Base-by-base conservation (phyloP, 1,140 invertebrate species). In the Drosophila eugracilis region DNA sequence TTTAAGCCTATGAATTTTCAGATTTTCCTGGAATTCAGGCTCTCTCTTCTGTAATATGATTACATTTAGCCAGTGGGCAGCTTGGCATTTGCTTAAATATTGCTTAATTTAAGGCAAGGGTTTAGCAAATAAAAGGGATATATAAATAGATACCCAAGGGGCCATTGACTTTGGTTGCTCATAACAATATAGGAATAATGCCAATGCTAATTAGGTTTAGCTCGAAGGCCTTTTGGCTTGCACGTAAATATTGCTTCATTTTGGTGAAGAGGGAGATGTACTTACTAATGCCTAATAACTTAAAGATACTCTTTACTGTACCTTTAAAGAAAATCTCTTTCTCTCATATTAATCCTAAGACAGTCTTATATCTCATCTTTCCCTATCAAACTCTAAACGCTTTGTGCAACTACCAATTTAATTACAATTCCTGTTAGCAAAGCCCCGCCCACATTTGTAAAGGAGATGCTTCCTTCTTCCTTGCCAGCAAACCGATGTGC, bases 1-100 rank as follows among this genome's bases (percentile, higher is more conserved):
- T 81, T 81, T 37, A 80, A 80, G 54, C 65, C 50, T 48, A 50
- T 30, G 34, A 36, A 4, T 66, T 66, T 17, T 15, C 37, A 19
- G 34, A 55, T 55, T 58, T 54, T 22, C 19, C 24, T 12, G 48
- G 17, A 21, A 10, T 32, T 15, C 59, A 3, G 26, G 12, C n/a
- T n/a, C n/a, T 49, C 22, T 26, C n/a, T 14, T 14, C 5, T 14
- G 19, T 17, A 19, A n/a, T 19, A 37, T 60, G 69, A 72, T 60
- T 72, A 49, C 37, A 45, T 39, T 26, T 60, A 17, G 54, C 69
- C 67, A 47, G 1, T 26, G 69, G 69, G 32, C 67, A 66, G 66
- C 22, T 32, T 7, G 26, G 26, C n/a, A 49, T 49, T 24, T 24
- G 54, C 15, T 48, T 24, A 52, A 67, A 59, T 34, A 52, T 72